Evolutionary conservation across 2,113 vertebrate species (phyloP).

Genomic region (Penelope pileata): DNA sequence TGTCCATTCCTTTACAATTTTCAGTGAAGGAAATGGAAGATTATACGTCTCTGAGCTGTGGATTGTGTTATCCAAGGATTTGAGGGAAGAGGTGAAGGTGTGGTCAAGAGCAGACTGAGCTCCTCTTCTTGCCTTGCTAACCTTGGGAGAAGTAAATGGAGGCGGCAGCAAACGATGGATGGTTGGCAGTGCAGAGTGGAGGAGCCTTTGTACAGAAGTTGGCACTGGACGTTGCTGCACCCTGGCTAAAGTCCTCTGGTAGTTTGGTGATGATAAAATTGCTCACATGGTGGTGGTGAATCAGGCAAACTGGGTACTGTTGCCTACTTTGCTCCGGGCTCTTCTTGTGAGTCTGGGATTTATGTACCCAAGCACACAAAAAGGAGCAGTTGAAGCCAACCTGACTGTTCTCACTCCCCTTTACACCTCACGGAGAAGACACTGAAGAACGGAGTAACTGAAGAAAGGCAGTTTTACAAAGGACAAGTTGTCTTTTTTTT

Average conservation of each 20-base stretch:
- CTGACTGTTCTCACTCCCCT: not conserved
- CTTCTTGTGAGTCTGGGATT: not conserved
- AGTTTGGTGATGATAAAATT: not conserved
- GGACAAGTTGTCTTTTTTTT: not conserved
- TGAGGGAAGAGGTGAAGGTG: not conserved
- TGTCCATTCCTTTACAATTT: not conserved
- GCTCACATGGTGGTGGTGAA: not conserved
- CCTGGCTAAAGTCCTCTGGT: not conserved
- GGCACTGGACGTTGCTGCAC: not conserved
- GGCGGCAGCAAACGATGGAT: not conserved
- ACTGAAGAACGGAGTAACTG: not conserved
- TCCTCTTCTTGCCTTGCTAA: not conserved
- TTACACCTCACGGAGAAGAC: not conserved
- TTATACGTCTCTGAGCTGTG: not conserved
- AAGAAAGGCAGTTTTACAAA: not conserved
- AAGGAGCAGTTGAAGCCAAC: not conserved
- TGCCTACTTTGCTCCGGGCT: not conserved
- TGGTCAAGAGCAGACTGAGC: not conserved
- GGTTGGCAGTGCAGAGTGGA: too few relatives aligned
- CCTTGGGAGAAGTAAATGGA: not conserved
- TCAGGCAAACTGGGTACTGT: not conserved
- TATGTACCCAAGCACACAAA: not conserved
- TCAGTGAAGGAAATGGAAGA: not conserved
- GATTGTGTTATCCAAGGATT: not conserved
- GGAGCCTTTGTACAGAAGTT: not conserved